Conservation (phyloP, 2,113 vertebrate genomes). For the Piprites chloris region DNA sequence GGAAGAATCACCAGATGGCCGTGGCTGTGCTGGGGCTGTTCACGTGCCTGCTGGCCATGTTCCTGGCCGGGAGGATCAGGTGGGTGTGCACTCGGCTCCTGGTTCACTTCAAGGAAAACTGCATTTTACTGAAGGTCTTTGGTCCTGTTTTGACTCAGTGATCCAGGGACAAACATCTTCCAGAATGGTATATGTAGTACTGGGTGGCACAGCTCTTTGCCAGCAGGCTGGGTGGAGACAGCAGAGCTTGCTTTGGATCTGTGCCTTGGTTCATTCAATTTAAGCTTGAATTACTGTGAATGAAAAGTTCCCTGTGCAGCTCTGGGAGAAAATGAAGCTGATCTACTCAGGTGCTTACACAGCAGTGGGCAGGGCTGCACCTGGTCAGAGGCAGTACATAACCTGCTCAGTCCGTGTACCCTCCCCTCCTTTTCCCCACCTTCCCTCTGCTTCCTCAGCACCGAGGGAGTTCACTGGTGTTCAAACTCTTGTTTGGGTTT, state of each 20-base stretch:
- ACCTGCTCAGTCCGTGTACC: background rate
- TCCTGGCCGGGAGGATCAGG: constrained; percentile 88
- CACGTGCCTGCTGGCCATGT: constrained; percentile 85
- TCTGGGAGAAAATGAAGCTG: background rate
- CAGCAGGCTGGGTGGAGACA: background rate
- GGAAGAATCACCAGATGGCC: constrained; percentile 81
- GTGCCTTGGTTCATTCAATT: background rate
- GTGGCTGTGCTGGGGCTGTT: constrained; percentile 83
- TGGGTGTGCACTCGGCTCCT: constrained; percentile 30
- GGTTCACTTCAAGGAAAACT: background rate
- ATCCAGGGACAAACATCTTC: rapidly evolving
- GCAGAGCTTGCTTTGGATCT: background rate
- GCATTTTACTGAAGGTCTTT: rapidly evolving
- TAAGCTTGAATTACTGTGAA: background rate
- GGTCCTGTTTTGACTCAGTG: background rate
- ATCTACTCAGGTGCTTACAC: background rate
- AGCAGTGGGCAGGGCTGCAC: background rate
- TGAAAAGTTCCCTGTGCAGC: background rate
- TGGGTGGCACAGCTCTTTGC: background rate
- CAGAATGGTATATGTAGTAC: rapidly evolving
- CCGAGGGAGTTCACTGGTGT: rapidly evolving
- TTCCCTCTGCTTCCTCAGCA: background rate
- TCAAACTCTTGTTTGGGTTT: background rate
- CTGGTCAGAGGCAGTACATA: background rate
- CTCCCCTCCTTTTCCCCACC: background rate